These are phyloP conservation scores for Alectoris magna DNA, from an alignment of 2,797 vertebrate genomes.

Conservation along the genomic window DNA sequence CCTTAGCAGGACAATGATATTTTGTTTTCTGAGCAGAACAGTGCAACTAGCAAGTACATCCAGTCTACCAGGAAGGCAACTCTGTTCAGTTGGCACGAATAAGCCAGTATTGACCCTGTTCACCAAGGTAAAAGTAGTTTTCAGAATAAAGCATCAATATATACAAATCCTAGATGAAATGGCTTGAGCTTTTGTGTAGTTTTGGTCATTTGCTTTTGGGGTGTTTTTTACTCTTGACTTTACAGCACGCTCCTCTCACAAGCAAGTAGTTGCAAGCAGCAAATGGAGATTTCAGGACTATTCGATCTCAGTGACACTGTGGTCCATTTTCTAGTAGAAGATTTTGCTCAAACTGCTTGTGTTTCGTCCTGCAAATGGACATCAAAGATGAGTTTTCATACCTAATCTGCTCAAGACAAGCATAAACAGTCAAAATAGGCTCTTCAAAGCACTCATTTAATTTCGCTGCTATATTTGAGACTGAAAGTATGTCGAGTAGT, in stretches of 20 bases:
- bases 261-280: neutral
- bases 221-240: neutral
- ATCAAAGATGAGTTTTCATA: neutral
- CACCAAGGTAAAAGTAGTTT: conserved; percentile 83
- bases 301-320: neutral
- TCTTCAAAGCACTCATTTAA: neutral
- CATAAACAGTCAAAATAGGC: neutral
- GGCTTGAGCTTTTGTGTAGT: neutral
- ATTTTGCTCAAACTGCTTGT: neutral
- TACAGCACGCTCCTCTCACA: neutral
- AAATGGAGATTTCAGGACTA: neutral
- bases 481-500: neutral
- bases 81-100: conserved; percentile 40
- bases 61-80: conserved; percentile 50
- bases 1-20: conserved; percentile 75
- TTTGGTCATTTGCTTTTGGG: neutral
- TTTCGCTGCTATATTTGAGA: neutral
- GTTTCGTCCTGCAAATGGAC: neutral
- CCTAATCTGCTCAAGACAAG: neutral
- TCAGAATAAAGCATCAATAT: neutral
- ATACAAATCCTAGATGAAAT: neutral
- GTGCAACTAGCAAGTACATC: conserved; percentile 47
- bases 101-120: conserved; percentile 87
- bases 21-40: conserved; percentile 69
- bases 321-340: neutral